Evolutionary conservation across 1,140 invertebrate species (phyloP).

Genomic region (Ips nitidus): DNA sequence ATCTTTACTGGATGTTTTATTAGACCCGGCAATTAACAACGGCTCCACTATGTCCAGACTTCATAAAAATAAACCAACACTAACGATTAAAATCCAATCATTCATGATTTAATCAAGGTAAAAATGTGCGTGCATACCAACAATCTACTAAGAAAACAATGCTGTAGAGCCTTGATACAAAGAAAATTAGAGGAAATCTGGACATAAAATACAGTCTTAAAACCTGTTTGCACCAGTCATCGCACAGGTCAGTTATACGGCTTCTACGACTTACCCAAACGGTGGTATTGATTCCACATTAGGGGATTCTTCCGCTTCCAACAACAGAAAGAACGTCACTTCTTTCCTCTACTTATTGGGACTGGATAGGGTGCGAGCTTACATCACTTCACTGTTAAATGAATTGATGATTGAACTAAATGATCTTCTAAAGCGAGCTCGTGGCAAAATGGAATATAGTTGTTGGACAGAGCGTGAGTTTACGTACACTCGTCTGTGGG

Average conservation of each 20-base stretch:
- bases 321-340: slow-evolving; percentile 15
- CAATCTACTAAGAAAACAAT: too few relatives aligned
- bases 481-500: slow-evolving; percentile 8
- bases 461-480: background rate
- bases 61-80: too few relatives aligned
- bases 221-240: slow-evolving; percentile 17
- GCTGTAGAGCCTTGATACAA: too few relatives aligned
- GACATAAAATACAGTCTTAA: background rate
- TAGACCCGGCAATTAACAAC: too few relatives aligned
- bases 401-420: background rate
- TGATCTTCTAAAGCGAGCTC: background rate
- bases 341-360: too few relatives aligned
- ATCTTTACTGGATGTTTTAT: too few relatives aligned
- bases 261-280: slow-evolving; percentile 35
- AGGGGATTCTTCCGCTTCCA: slow-evolving; percentile 29
- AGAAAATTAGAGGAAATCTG: too few relatives aligned
- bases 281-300: slow-evolving; percentile 38
- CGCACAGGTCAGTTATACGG: slow-evolving; percentile 36
- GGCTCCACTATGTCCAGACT: too few relatives aligned
- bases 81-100: too few relatives aligned
- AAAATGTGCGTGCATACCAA: too few relatives aligned
- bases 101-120: too few relatives aligned
- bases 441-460: background rate
- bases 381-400: background rate
- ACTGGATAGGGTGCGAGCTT: too few relatives aligned